Conservation (phyloP, 2,888 invertebrate species). For the Drosophila mettleri region DNA sequence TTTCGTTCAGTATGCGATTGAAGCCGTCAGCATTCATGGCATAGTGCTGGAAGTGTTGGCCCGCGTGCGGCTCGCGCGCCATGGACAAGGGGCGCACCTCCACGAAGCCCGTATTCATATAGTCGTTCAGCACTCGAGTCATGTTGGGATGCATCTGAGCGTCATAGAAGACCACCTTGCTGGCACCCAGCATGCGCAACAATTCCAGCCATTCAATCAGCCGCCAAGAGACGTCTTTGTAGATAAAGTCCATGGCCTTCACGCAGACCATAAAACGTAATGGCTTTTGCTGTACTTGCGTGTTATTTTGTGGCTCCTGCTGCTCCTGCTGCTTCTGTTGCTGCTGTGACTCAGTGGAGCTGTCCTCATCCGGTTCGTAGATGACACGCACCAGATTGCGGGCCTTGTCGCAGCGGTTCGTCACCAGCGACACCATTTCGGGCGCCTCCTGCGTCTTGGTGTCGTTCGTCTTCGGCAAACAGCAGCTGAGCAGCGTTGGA, state of each 20-base stretch:
- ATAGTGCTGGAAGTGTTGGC: constrained; percentile 93
- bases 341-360: too few relatives aligned
- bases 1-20: constrained; percentile 95
- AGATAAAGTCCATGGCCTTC: constrained; percentile 93
- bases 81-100: constrained; percentile 92
- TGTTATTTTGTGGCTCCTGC: not conserved
- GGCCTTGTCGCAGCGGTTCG: constrained; percentile 91
- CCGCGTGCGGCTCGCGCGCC: constrained; percentile 94
- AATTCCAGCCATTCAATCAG: constrained; percentile 97
- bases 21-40: constrained; percentile 93
- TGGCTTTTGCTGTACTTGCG: not conserved
- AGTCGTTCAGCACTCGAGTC: constrained; percentile 89
- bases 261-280: constrained; percentile 46
- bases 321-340: not conserved
- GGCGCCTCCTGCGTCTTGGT: constrained; percentile 39
- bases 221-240: constrained; percentile 94
- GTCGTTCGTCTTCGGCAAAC: constrained; percentile 87
- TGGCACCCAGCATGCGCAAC: constrained; percentile 93
- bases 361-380: constrained; percentile 87
- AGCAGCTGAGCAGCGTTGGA: constrained; percentile 94
- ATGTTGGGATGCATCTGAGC: constrained; percentile 95
- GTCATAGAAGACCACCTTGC: constrained; percentile 95
- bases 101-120: constrained; percentile 87
- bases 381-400: constrained; percentile 93
- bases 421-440: constrained; percentile 91